Evolutionary conservation across 2,888 invertebrate genomes (phyloP).

Genomic region (Sarcophaga rosellei): DNA sequence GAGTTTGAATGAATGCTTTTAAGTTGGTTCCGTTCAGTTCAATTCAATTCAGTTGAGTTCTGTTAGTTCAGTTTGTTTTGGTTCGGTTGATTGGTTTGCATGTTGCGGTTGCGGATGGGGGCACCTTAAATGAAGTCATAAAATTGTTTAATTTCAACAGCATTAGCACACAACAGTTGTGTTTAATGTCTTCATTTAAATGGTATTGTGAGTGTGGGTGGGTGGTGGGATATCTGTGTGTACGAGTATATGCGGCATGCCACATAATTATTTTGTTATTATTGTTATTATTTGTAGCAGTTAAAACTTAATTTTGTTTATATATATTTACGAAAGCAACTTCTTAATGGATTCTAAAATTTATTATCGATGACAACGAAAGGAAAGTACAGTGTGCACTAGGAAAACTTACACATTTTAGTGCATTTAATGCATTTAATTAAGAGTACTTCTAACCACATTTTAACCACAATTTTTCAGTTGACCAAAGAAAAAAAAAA

Average conservation of each 20-base stretch:
- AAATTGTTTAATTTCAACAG: slow-evolving; percentile 43
- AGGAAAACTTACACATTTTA: background rate
- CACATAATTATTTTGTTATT: slow-evolving; percentile 15
- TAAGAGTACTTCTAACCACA: background rate
- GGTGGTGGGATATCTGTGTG: background rate
- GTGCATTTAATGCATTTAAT: background rate
- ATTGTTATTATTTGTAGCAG: slow-evolving; percentile 8
- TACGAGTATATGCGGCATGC: background rate
- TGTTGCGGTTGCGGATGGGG: background rate
- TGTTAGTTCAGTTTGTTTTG: too few species aligned
- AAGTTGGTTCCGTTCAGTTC: background rate
- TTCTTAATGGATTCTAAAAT: too few species aligned
- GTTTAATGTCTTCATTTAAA: slow-evolving; percentile 26
- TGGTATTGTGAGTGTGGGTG: too few species aligned
- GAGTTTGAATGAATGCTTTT: background rate
- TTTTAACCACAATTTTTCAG: background rate
- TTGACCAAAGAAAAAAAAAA: background rate
- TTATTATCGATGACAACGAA: too few species aligned
- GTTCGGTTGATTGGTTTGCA: slow-evolving; percentile 36
- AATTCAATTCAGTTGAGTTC: too few species aligned
- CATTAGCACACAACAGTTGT: slow-evolving; percentile 38
- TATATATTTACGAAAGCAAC: too few species aligned
- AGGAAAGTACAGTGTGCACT: background rate
- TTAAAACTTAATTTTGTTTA: slow-evolving; percentile 22
- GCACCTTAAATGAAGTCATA: slow-evolving; percentile 41